phyloP scores from a whole-genome alignment of 2,113 vertebrate species.

The Lipotes vexillifer region DNA sequence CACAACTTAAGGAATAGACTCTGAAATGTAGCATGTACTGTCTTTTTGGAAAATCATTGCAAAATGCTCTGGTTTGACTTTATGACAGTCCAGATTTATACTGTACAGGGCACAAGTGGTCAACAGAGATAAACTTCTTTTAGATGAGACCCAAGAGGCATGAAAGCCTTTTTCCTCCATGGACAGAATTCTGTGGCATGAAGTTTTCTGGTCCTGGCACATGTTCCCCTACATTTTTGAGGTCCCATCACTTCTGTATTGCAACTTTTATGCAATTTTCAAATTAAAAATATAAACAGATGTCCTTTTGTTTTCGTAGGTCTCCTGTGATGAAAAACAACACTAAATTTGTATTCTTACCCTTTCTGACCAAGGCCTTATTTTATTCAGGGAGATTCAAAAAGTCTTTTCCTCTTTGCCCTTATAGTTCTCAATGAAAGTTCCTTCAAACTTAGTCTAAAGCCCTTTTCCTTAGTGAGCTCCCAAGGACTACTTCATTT shows the following conservation, averaged over 20 bases:
- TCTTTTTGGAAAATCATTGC: not conserved
- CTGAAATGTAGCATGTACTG: not conserved
- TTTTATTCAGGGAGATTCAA: not conserved
- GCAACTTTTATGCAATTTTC: not conserved
- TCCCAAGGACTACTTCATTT: not conserved
- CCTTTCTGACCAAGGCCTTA: not conserved
- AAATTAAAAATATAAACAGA: not conserved
- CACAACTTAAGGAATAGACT: not conserved
- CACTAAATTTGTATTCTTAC: not conserved
- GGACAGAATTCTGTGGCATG: not conserved
- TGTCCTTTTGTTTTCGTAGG: not conserved
- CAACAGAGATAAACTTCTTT: not conserved
- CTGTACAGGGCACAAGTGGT: not conserved
- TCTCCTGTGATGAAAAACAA: not conserved
- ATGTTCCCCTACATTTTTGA: not conserved
- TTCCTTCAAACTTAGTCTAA: not conserved
- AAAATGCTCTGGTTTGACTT: not conserved
- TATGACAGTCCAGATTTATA: not conserved
- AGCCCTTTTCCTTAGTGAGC: not conserved
- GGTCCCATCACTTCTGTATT: not conserved
- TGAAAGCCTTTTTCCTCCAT: not conserved
- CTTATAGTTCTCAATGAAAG: not conserved
- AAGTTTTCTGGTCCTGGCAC: not conserved
- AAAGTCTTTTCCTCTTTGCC: not conserved
- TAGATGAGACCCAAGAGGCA: not conserved